Percentiles rank a stretch among this genome's conserved stretches.
phyloP scores from a whole-genome alignment of 2,888 invertebrate genomes.

The Ectemnius continuus region DNA sequence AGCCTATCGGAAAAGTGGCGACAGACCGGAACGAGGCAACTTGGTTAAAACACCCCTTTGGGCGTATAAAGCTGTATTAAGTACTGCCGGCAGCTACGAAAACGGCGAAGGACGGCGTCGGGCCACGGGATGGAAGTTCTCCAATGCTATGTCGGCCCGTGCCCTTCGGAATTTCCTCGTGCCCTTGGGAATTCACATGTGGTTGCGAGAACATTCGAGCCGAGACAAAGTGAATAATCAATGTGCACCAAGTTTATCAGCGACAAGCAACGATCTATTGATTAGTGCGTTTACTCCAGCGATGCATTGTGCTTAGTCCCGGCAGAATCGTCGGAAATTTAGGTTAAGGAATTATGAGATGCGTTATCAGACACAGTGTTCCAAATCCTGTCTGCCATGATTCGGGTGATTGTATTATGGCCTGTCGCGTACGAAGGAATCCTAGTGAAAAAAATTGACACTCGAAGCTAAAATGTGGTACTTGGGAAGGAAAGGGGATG shows the following conservation, averaged over 20 bases:
- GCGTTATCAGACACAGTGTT: no score
- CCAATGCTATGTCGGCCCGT: slow-evolving; percentile 32
- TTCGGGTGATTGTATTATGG: no score
- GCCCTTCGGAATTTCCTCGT: slow-evolving; percentile 51
- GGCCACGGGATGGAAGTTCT: slow-evolving; percentile 22
- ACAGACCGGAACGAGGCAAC: slow-evolving; percentile 64
- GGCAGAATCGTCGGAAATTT: no score
- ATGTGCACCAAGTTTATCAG: slow-evolving; percentile 50
- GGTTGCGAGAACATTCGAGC: slow-evolving; percentile 49
- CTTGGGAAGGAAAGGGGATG: no score
- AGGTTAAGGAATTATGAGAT: no score
- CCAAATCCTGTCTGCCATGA: no score
- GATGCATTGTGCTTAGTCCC: not conserved
- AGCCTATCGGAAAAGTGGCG: slow-evolving; percentile 67
- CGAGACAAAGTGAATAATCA: slow-evolving; percentile 61
- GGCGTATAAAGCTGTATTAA: slow-evolving; percentile 65
- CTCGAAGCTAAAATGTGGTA: no score
- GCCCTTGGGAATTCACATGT: slow-evolving; percentile 57
- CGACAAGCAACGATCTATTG: slow-evolving; percentile 29
- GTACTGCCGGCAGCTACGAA: not conserved
- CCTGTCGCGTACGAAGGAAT: no score
- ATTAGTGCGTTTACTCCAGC: slow-evolving; percentile 29
- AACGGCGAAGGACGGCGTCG: no score
- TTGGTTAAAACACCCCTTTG: slow-evolving; percentile 65
- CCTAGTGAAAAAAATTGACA: no score